Evolutionary conservation across 2,113 vertebrate species (phyloP).

Genomic region (Dendrocopos noguchii): DNA sequence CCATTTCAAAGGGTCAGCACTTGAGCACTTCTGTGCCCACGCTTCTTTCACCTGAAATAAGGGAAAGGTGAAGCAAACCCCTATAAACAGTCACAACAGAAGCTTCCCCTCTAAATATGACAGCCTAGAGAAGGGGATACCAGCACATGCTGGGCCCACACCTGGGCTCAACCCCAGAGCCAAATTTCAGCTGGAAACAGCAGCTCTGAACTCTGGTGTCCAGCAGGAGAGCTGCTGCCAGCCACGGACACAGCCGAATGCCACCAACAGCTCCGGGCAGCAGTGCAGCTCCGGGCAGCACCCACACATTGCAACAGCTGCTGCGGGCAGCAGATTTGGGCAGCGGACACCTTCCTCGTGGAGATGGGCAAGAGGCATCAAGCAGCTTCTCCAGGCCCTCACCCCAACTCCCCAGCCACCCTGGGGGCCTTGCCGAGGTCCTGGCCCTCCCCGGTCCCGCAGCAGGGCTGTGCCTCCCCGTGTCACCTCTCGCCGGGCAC

Average conservation of each 20-base stretch:
- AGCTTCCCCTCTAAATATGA: accelerated
- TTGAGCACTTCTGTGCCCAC: background rate
- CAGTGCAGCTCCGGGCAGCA: accelerated
- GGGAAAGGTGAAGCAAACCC: background rate
- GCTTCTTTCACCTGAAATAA: background rate
- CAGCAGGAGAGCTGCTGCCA: background rate
- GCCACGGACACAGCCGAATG: accelerated
- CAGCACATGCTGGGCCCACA: accelerated
- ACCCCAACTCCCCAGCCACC: accelerated
- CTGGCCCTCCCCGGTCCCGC: background rate
- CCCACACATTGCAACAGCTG: accelerated
- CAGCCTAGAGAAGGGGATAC: accelerated
- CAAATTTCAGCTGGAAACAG: no score
- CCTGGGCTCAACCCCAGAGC: accelerated
- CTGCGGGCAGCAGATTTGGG: background rate
- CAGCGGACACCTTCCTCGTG: background rate
- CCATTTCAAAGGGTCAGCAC: background rate
- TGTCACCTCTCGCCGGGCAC: background rate
- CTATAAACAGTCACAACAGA: accelerated
- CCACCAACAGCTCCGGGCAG: accelerated
- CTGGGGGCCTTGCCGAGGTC: accelerated
- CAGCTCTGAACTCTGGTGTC: background rate
- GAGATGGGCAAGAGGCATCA: background rate
- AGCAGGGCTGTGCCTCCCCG: background rate
- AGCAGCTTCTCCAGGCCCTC: background rate